Evolutionary conservation across 2,888 invertebrate genomes (phyloP).

Genomic region (Mythimna pallens): DNA sequence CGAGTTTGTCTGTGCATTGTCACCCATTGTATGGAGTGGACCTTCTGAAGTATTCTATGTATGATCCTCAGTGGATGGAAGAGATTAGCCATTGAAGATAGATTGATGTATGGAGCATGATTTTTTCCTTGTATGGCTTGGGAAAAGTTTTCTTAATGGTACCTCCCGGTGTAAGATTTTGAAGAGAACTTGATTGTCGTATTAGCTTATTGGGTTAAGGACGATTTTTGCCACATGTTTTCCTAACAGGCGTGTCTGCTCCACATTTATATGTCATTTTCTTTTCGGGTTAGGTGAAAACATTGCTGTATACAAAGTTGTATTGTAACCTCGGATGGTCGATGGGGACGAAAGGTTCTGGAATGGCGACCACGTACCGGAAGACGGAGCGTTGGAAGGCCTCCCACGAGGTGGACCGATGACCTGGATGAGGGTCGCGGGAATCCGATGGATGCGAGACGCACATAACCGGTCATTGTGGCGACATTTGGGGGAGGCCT

Average conservation of each 20-base stretch:
- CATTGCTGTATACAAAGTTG: no score
- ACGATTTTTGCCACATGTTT: neutral
- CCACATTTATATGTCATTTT: neutral
- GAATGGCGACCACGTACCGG: no score
- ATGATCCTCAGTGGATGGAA: neutral
- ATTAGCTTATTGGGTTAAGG: neutral
- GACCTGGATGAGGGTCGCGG: no score
- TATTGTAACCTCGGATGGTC: no score
- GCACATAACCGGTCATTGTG: no score
- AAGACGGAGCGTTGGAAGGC: no score
- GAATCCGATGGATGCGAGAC: no score
- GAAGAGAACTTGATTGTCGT: conserved; percentile 22
- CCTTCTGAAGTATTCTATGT: conserved; percentile 14
- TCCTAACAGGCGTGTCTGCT: neutral
- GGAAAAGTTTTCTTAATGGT: conserved; percentile 18
- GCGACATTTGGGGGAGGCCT: no score
- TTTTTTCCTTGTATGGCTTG: conserved; percentile 32
- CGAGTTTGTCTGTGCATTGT: neutral
- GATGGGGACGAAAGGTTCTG: no score
- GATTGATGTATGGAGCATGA: conserved; percentile 43
- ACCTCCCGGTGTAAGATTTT: conserved; percentile 16
- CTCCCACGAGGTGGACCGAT: no score
- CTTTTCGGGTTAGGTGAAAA: neutral
- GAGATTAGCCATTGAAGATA: conserved; percentile 40
- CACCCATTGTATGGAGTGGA: neutral